Conservation (phyloP, 2,888 invertebrate genomes). For the Ophonus ardosiacus region DNA sequence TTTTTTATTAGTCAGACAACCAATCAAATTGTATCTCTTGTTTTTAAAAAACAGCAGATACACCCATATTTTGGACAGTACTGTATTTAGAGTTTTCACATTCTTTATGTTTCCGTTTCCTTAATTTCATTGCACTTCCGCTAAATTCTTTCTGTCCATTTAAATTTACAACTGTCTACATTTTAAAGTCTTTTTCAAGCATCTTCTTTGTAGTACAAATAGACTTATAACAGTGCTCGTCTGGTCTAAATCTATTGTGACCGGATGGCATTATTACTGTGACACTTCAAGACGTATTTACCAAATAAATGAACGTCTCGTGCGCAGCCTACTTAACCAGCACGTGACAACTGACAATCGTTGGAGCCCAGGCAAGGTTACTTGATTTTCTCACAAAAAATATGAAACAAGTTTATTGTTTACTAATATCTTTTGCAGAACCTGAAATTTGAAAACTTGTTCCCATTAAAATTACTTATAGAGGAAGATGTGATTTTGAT, state of each 20-base stretch:
- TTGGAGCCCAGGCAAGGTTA: background rate
- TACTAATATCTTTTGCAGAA: background rate
- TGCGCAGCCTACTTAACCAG: conserved; percentile 20
- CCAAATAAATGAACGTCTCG: conserved; percentile 39
- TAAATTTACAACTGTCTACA: background rate
- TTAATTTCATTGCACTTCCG: background rate
- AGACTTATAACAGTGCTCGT: background rate
- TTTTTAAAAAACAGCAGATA: no score
- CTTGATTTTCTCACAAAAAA: conserved; percentile 2
- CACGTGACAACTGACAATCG: conserved; percentile 43
- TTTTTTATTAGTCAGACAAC: no score
- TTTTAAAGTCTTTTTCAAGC: background rate
- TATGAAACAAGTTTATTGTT: background rate
- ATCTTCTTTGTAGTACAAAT: background rate
- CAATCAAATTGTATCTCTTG: no score
- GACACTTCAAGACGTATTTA: conserved; percentile 35
- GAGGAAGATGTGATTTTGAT: no score
- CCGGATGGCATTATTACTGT: conserved; percentile 40
- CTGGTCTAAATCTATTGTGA: background rate
- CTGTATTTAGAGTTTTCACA: no score
- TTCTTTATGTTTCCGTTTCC: background rate
- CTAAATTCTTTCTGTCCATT: background rate
- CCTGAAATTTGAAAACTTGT: background rate
- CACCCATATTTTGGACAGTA: no score
- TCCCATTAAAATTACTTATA: no score